Percentiles rank a stretch among this genome's conserved stretches.
Evolutionary conservation across 2,113 vertebrate genomes (phyloP).

Genomic region (Raja brachyura): DNA sequence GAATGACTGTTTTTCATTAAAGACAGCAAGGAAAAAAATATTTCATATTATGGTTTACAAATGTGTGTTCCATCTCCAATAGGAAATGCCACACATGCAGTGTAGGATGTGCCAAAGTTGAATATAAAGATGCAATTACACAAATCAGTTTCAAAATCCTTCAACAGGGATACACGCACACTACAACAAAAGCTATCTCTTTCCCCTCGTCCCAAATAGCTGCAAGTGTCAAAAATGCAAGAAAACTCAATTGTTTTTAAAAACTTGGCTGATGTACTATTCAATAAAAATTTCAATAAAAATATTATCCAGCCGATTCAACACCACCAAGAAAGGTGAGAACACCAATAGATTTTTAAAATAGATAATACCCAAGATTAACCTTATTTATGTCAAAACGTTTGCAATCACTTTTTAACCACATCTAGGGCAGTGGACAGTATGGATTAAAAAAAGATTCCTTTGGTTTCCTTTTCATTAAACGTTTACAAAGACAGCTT

Average conservation of each 20-base stretch:
- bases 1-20: slow-evolving; percentile 52
- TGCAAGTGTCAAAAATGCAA: background rate
- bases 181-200: background rate
- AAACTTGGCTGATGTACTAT: background rate
- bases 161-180: background rate
- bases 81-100: slow-evolving; percentile 54
- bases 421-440: no score
- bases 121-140: background rate
- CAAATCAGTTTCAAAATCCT: background rate
- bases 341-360: background rate
- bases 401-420: background rate
- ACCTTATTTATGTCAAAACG: background rate
- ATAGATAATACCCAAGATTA: background rate
- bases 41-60: slow-evolving; percentile 43
- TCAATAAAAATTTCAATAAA: background rate
- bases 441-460: background rate
- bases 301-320: background rate
- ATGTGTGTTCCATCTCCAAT: slow-evolving; percentile 54
- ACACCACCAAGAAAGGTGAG: background rate
- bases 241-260: background rate
- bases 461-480: background rate
- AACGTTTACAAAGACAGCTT: background rate
- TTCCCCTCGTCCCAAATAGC: background rate
- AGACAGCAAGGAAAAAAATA: slow-evolving; percentile 50
- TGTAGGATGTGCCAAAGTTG: background rate